Base-by-base conservation (phyloP, 2,797 vertebrate genomes). In the Podarcis lilfordi region DNA sequence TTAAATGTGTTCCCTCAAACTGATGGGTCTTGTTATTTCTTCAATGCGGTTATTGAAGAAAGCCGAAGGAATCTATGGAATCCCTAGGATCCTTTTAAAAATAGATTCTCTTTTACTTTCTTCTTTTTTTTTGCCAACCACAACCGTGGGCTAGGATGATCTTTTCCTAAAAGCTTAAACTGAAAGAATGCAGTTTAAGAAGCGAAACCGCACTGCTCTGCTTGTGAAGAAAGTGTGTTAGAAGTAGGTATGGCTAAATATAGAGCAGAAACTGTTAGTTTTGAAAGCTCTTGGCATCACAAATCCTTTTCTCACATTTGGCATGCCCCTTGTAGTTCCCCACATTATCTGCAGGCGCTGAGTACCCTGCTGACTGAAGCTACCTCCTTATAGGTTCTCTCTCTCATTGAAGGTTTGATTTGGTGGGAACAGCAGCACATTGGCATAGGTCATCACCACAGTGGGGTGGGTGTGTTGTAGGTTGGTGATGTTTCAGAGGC, bases 51-150 rank as follows among this genome's bases (percentile, higher is more conserved):
- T 59, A 27, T 84, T 87, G 85, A 91, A 91, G 76, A 80, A 66
- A 88, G 81, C 79, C 76, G 89, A 90, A 94, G 90, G 91, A 93
- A 92, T 92, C 71, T 91, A 35, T 84, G 86, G 93, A 94, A 92
- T 92, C 80, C 79, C 68, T 27, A 40, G 82, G 69, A 90, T 93
- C 87, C 82, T 84, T n/a, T 80, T 74, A 89, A 91, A 89, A 79
- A 83, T 84, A 89, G 89, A 90, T 71, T 59, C 68, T 86, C n/a
- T 45, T 74, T 72, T 43, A 7, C 85, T 91, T 92, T 79, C 45
- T 90, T 80, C 86, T 55, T 91, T 80, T 72, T 32, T 40, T 82
- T 72, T 90, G 71, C 82, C 91, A 91, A 82, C 35, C 40, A 27
- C 43, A 80, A 45, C 61, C 59, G 74, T 87, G 85, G 91, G 88